These are phyloP conservation scores for Andrena cerasifolii DNA, from an alignment of 1,140 invertebrate genomes.

Conservation along the genomic window DNA sequence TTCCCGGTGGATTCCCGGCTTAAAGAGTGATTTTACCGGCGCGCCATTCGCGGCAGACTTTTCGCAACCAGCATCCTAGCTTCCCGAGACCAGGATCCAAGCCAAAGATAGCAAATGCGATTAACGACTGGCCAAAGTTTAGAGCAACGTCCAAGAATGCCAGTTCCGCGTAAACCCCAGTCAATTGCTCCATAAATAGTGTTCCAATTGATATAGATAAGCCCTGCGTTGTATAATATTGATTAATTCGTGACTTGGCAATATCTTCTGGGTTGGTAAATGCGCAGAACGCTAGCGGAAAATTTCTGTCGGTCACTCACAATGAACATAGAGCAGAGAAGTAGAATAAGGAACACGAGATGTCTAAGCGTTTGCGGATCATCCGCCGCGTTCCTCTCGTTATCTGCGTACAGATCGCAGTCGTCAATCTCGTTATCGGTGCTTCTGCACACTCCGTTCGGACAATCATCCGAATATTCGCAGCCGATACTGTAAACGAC, in stretches of 20 bases:
- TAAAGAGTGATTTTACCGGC: conserved; percentile 55
- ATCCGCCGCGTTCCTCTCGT: conserved; percentile 71
- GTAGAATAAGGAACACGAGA: conserved; percentile 91
- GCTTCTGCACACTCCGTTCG: conserved; percentile 60
- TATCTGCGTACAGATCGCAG: conserved; percentile 66
- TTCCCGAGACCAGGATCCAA: conserved; percentile 86
- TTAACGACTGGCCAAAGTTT: conserved; percentile 93
- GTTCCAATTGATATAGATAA: conserved; percentile 93
- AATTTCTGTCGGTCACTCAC: conserved; percentile 82
- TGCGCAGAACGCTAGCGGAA: background rate
- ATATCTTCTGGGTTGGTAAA: conserved; percentile 5
- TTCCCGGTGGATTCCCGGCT: too few relatives aligned
- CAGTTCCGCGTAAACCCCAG: conserved; percentile 95
- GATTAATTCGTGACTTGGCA: conserved; percentile 6
- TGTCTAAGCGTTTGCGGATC: conserved; percentile 91
- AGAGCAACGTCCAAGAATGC: conserved; percentile 94
- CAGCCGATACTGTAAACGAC: conserved; percentile 61
- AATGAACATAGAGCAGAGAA: conserved; percentile 94
- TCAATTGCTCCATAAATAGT: conserved; percentile 91
- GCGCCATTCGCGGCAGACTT: conserved; percentile 69
- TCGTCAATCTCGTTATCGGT: conserved; percentile 62
- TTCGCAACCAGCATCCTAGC: conserved; percentile 75
- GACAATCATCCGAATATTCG: conserved; percentile 73
- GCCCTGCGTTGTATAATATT: conserved; percentile 83
- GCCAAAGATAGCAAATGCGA: conserved; percentile 93